Conservation (phyloP, 1,140 invertebrate species). For the Plectrocnemia conspersa region DNA sequence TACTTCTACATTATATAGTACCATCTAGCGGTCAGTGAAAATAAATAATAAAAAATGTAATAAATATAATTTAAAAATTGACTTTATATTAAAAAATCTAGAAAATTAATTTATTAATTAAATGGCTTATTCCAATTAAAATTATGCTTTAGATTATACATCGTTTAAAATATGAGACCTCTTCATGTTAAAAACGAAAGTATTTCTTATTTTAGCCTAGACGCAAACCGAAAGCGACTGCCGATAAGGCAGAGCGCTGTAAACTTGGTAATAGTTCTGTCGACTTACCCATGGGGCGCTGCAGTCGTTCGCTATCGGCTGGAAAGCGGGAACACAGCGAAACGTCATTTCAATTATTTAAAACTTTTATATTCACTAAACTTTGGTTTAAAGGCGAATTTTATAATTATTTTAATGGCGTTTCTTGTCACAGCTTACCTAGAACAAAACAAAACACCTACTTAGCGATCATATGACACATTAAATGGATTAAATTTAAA, state of each 20-base stretch:
- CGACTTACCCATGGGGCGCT: slow-evolving; percentile 61
- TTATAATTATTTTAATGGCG: neutral
- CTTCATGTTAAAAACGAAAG: too few species aligned
- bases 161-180: neutral
- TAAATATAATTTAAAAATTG: too few species aligned
- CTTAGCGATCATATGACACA: slow-evolving; percentile 40
- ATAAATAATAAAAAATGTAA: too few species aligned
- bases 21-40: too few species aligned
- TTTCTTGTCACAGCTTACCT: slow-evolving; percentile 52
- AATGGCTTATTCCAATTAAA: too few species aligned
- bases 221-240: slow-evolving; percentile 9
- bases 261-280: slow-evolving; percentile 17
- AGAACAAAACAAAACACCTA: slow-evolving; percentile 50
- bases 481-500: too few species aligned
- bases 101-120: too few species aligned
- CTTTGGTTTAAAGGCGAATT: slow-evolving; percentile 28
- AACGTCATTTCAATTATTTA: slow-evolving; percentile 51
- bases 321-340: slow-evolving; percentile 62
- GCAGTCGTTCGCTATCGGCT: slow-evolving; percentile 59
- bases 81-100: too few species aligned
- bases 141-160: too few species aligned
- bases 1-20: too few species aligned
- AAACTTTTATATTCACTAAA: slow-evolving; percentile 28
- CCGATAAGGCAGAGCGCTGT: slow-evolving; percentile 18
- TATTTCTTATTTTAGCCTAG: too few species aligned